Conservation (phyloP, 2,113 vertebrate species). For the Pampusana beccarii region DNA sequence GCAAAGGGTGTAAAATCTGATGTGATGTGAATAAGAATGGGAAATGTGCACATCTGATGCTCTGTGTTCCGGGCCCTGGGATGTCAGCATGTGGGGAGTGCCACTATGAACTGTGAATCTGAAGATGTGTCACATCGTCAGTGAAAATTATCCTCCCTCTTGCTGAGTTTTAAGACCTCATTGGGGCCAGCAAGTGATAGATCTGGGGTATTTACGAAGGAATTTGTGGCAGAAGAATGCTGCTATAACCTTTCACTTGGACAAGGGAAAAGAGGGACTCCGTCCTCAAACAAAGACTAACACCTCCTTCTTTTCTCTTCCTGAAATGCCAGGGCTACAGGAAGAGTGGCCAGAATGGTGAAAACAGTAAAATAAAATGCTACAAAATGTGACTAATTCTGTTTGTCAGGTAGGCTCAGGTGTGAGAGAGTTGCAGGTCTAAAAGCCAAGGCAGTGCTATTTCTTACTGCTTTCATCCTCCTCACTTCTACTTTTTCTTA, state of each 20-base stretch:
- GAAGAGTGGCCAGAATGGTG: background rate
- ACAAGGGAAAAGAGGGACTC: background rate
- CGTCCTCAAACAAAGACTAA: background rate
- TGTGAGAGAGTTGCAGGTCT: background rate
- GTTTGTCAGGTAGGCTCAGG: background rate
- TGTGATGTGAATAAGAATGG: background rate
- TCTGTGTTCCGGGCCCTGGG: background rate
- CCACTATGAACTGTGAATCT: background rate
- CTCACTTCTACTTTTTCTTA: background rate
- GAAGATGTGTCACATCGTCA: fast-evolving
- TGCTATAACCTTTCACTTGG: background rate
- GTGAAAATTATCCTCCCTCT: background rate
- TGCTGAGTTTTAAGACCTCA: background rate
- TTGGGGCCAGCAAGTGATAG: background rate
- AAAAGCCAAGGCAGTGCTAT: background rate
- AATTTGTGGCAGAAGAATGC: background rate
- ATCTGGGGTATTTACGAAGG: background rate
- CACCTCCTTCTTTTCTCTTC: background rate
- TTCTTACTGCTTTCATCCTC: background rate
- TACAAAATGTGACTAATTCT: background rate
- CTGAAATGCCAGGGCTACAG: background rate
- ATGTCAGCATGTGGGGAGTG: background rate
- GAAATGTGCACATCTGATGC: background rate
- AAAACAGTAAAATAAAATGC: background rate
- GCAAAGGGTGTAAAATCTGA: background rate